A percentile compares a stretch with the other conserved stretches of the same genome.
These are phyloP conservation scores for Macropis europaea DNA, from an alignment of 2,888 invertebrate species.

Conservation along the genomic window DNA sequence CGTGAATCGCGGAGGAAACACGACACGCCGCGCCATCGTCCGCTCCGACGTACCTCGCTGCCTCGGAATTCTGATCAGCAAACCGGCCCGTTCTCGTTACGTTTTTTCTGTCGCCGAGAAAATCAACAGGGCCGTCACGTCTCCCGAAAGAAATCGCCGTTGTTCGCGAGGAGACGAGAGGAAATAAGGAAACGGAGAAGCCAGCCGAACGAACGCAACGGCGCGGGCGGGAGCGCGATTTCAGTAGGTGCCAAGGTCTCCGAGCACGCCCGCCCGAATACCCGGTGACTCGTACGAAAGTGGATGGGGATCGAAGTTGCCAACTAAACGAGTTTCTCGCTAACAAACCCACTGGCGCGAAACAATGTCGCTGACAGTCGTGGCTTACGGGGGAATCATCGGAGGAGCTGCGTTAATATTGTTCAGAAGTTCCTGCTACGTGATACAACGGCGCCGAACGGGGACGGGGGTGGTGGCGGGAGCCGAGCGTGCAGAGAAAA, in stretches of 20 bases:
- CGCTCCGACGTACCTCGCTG: not conserved
- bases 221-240: too few relatives aligned
- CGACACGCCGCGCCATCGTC: not conserved
- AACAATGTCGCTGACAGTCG: conserved; percentile 64
- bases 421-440: conserved; percentile 55
- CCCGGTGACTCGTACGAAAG: conserved; percentile 54
- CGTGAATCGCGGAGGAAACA: not conserved
- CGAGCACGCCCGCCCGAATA: conserved; percentile 44
- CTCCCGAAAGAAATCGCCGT: too few relatives aligned
- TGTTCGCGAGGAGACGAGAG: too few relatives aligned
- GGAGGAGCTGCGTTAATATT: conserved; percentile 61
- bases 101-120: too few relatives aligned
- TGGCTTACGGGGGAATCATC: conserved; percentile 56
- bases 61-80: not conserved
- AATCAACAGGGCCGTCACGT: too few relatives aligned
- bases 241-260: conserved; percentile 11
- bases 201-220: too few relatives aligned
- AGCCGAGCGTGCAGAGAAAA: conserved; percentile 12
- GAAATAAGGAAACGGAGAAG: too few relatives aligned
- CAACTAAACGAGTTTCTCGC: conserved; percentile 66
- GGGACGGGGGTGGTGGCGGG: conserved; percentile 11
- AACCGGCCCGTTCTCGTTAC: too few relatives aligned
- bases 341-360: conserved; percentile 65
- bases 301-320: conserved; percentile 57
- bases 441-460: conserved; percentile 41